Conservation (phyloP, 2,888 invertebrate species). For the Andrena bicolor region DNA sequence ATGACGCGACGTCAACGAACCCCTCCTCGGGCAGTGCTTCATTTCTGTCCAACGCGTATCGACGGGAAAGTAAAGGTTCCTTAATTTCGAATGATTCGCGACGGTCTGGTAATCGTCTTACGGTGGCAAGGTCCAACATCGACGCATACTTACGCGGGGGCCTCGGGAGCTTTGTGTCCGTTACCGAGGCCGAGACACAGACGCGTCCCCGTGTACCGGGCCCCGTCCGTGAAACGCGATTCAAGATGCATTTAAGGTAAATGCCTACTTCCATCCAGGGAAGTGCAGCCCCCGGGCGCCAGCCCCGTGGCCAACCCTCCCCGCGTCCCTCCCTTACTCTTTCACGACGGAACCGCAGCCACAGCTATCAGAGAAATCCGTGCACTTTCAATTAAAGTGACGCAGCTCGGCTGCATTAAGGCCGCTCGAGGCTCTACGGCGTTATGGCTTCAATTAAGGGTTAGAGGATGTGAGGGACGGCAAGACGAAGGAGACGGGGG, state of each 20-base stretch:
- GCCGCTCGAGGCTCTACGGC: conserved; percentile 58
- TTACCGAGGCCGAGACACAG: background rate
- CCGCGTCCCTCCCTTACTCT: conserved; percentile 22
- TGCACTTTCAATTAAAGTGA: conserved; percentile 76
- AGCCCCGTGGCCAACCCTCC: too few species aligned
- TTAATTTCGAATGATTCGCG: background rate
- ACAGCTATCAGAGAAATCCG: conserved; percentile 68
- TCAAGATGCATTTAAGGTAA: conserved; percentile 64
- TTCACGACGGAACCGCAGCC: conserved; percentile 55
- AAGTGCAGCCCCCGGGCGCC: conserved; percentile 1
- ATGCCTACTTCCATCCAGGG: conserved; percentile 49
- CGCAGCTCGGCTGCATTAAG: conserved; percentile 68
- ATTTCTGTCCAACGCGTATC: too few species aligned
- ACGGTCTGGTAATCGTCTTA: background rate
- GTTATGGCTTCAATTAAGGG: conserved; percentile 71
- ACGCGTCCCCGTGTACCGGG: background rate
- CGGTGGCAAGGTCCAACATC: background rate
- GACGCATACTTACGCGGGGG: background rate
- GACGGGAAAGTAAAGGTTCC: too few species aligned
- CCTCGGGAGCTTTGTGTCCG: background rate
- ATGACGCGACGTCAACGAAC: background rate
- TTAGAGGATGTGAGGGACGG: conserved; percentile 49
- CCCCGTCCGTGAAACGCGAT: conserved; percentile 35
- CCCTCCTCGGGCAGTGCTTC: too few species aligned
- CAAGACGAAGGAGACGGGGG: conserved; percentile 4